These are phyloP conservation scores for Bothrops jararaca DNA, from an alignment of 2,113 vertebrate species.

Conservation along the genomic window DNA sequence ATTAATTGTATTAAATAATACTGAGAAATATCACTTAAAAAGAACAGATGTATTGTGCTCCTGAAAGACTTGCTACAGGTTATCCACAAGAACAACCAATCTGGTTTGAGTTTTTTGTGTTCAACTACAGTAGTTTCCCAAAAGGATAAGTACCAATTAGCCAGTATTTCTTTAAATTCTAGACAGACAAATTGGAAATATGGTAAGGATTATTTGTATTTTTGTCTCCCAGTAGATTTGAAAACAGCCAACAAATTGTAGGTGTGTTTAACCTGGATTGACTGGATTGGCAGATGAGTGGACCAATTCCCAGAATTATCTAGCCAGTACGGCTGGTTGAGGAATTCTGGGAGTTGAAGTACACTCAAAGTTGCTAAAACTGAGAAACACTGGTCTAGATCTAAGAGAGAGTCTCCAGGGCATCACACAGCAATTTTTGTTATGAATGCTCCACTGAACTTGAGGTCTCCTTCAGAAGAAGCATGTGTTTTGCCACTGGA, in stretches of 20 bases:
- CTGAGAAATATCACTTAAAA: too few species aligned
- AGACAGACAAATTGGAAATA: not conserved
- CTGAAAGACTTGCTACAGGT: too few species aligned
- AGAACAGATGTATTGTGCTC: too few species aligned
- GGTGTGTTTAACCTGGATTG: not conserved
- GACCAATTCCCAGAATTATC: not conserved
- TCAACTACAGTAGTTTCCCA: not conserved
- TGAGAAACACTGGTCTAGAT: not conserved
- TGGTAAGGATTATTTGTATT: not conserved
- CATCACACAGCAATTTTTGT: not conserved
- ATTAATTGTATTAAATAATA: too few species aligned
- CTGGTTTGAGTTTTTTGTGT: too few species aligned
- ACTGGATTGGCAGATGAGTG: not conserved
- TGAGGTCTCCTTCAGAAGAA: not conserved
- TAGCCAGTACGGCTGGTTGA: not conserved
- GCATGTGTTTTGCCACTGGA: not conserved
- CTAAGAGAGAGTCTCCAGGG: not conserved
- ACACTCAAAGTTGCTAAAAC: not conserved
- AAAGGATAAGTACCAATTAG: not conserved
- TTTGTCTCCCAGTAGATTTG: not conserved
- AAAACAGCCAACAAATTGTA: not conserved
- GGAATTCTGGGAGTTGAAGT: not conserved
- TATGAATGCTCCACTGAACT: not conserved
- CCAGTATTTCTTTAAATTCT: not conserved
- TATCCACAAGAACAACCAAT: too few species aligned